These are phyloP conservation scores for Harlomillsia oculata DNA, from an alignment of 1,140 invertebrate genomes.

Conservation along the genomic window DNA sequence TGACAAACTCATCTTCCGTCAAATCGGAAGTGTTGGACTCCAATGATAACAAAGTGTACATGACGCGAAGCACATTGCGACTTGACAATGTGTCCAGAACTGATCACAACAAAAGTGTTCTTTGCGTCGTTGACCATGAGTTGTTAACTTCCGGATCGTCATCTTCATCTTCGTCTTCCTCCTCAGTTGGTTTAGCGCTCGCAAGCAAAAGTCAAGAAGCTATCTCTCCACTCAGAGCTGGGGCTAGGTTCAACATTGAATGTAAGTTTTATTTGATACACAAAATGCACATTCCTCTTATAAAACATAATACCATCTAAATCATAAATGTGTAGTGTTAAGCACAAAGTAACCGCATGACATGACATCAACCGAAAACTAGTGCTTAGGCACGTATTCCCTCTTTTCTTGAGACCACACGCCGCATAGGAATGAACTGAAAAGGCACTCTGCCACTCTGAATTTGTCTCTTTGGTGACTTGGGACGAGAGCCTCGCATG, in stretches of 20 bases:
- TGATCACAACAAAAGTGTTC: slow-evolving; percentile 63
- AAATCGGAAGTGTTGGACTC: slow-evolving; percentile 37
- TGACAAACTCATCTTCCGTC: slow-evolving; percentile 36
- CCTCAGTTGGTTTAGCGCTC: not conserved
- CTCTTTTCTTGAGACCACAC: no score
- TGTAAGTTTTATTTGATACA: slow-evolving; percentile 52
- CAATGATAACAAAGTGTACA: slow-evolving; percentile 38
- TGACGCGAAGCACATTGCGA: slow-evolving; percentile 57
- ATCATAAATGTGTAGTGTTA: no score
- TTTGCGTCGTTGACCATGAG: slow-evolving; percentile 61
- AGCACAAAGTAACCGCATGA: no score
- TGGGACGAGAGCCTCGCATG: no score
- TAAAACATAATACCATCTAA: no score
- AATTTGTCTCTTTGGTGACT: no score
- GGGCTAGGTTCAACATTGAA: slow-evolving; percentile 64
- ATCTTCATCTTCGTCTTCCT: not conserved
- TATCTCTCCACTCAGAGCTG: slow-evolving; percentile 43
- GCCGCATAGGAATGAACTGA: no score
- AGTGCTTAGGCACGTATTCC: no score
- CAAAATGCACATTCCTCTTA: no score
- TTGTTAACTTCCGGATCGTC: slow-evolving; percentile 47
- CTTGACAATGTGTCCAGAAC: slow-evolving; percentile 56
- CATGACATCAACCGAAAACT: no score
- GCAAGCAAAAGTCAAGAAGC: slow-evolving; percentile 12
- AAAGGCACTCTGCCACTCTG: no score